These are phyloP conservation scores for Hydrolagus affinis DNA, from an alignment of 2,113 vertebrate species.

Conservation along the genomic window DNA sequence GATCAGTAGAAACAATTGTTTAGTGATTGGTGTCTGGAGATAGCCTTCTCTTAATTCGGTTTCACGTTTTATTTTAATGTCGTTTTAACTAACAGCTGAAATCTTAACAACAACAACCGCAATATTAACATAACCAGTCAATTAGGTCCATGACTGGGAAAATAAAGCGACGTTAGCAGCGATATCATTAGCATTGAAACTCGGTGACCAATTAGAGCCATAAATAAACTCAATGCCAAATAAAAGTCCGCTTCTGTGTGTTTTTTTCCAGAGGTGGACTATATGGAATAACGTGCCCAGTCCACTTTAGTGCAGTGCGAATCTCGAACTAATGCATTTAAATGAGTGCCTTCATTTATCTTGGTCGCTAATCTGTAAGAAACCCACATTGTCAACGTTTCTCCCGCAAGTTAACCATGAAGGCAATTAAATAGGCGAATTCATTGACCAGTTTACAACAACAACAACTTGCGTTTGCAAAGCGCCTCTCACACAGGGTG, in stretches of 20 bases:
- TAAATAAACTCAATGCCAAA: neutral
- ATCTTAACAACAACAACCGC: neutral
- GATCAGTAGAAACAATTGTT: neutral
- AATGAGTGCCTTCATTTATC: neutral
- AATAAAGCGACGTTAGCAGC: neutral
- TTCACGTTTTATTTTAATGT: neutral
- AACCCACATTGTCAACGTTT: neutral
- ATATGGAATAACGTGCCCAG: neutral
- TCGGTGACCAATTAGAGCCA: neutral
- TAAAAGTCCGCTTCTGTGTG: neutral
- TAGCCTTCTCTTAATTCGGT: neutral
- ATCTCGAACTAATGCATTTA: neutral
- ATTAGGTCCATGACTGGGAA: neutral
- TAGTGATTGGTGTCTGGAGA: neutral
- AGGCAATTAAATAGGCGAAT: neutral
- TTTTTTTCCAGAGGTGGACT: neutral
- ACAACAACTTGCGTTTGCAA: too few species aligned
- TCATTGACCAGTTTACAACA: too few species aligned
- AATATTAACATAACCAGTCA: conserved; percentile 8
- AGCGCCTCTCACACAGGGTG: too few species aligned
- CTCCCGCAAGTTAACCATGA: neutral
- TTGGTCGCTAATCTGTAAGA: neutral
- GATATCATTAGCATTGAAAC: neutral
- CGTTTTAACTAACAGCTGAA: neutral
- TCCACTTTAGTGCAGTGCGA: neutral